Conservation (phyloP, 2,888 invertebrate species). For the Aspidapion aeneum region DNA sequence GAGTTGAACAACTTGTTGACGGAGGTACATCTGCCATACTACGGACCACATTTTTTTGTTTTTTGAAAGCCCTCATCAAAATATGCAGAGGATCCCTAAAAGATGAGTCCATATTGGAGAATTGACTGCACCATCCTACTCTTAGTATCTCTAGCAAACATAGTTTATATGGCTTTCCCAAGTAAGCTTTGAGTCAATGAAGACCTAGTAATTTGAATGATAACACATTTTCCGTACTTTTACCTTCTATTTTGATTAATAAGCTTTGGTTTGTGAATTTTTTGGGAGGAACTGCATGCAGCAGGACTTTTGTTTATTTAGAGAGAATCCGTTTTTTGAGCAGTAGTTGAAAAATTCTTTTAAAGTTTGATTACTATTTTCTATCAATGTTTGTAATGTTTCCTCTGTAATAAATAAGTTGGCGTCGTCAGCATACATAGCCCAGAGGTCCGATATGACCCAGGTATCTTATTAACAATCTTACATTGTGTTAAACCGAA, state of each 20-base stretch:
- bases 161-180: not conserved
- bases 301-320: not conserved
- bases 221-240: no score
- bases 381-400: not conserved
- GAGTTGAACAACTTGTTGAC: not conserved
- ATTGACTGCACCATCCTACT: not conserved
- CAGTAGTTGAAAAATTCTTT: not conserved
- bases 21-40: not conserved
- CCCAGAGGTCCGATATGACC: not conserved
- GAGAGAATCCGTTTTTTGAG: not conserved
- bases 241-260: not conserved
- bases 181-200: not conserved
- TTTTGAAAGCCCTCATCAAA: not conserved
- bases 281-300: not conserved
- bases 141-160: not conserved
- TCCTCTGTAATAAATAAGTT: not conserved
- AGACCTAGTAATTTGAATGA: no score
- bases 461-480: no score
- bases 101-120: not conserved
- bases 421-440: not conserved
- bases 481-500: no score
- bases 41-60: not conserved
- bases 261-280: not conserved
- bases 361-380: not conserved
- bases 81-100: not conserved